Conservation (phyloP, 2,888 invertebrate genomes). For the Andricus curvator region DNA sequence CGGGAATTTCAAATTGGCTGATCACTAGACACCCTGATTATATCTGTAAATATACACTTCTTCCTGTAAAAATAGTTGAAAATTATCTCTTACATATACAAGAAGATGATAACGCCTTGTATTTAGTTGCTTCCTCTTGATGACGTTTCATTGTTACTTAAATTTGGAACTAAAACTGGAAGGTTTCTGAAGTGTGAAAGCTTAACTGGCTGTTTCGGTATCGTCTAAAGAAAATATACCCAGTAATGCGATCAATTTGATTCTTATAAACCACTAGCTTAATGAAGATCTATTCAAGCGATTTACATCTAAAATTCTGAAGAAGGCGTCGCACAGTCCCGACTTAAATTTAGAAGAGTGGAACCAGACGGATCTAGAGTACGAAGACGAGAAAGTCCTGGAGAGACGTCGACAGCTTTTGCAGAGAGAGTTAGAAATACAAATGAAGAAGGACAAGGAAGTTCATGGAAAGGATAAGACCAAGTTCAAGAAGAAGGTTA, state of each 20-base stretch:
- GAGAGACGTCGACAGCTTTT: constrained; percentile 87
- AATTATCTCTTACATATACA: background rate
- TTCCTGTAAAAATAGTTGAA: background rate
- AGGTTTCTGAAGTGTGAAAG: constrained; percentile 8
- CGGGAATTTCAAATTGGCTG: no score
- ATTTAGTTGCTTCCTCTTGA: no score
- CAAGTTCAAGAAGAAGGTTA: constrained; percentile 83
- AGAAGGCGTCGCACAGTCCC: constrained; percentile 80
- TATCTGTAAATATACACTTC: background rate
- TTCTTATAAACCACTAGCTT: constrained; percentile 59
- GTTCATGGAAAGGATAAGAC: constrained; percentile 83
- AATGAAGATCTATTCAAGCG: constrained; percentile 85
- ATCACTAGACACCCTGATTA: no score
- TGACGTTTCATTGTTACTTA: no score
- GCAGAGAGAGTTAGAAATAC: constrained; percentile 88
- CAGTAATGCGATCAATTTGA: constrained; percentile 9
- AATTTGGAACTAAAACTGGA: no score
- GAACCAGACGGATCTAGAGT: constrained; percentile 89
- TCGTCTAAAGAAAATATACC: background rate
- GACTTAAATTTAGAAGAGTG: constrained; percentile 86
- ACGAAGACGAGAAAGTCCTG: constrained; percentile 89
- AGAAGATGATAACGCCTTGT: background rate
- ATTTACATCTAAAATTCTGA: constrained; percentile 83
- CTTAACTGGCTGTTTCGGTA: background rate
- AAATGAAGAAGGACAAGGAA: constrained; percentile 88